Base-by-base conservation (phyloP, 2,888 invertebrate species). In the Campaea margaritaria region DNA sequence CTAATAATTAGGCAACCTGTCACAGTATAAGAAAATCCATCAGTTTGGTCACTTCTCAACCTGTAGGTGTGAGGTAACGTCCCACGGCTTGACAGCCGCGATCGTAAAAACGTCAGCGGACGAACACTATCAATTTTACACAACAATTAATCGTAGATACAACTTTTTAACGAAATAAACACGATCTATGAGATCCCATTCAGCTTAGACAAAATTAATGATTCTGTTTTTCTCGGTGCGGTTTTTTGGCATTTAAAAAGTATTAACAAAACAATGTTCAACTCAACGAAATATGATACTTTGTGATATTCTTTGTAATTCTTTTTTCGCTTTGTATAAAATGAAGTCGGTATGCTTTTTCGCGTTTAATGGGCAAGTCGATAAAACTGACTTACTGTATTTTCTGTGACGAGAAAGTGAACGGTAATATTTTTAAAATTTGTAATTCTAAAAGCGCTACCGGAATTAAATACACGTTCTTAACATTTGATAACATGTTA, bases 81-180 rank as follows among this genome's bases (percentile, higher is more conserved):
- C 52, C 57, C 44, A 48, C 45, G 54, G 46, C 45, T 44, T 69
- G 64, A 64, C 62, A 57, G 54, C 45, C 34, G 56, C 53, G 58
- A 58, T 66, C 66, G 65, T 69, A 66, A 70, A 68, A 64, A 64
- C 48, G 65, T 69, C 65, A 67, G 51, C 66, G 36, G 31, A 27
- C 41, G 47, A 62, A 64, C 36, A 53, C 65, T 61, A 69, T 67
- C 64, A 64, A 67, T 65, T 67, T 64, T 46, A 67, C 56, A 57
- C 43, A 54, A 58, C 65, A 65, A 67, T 69, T 64, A 69, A 67
- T 64, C 45, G 56, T 62, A 60, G 57, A 53, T 48, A 62, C 56
- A 58, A 43, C 46, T 56, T 63, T 62, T 55, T 49, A 27, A 31
- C 38, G 38, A 62, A 62, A 59, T 42, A 60, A 58, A 59, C 41